Evolutionary conservation across 2,888 invertebrate species (phyloP).

Genomic region (Noctua janthe): DNA sequence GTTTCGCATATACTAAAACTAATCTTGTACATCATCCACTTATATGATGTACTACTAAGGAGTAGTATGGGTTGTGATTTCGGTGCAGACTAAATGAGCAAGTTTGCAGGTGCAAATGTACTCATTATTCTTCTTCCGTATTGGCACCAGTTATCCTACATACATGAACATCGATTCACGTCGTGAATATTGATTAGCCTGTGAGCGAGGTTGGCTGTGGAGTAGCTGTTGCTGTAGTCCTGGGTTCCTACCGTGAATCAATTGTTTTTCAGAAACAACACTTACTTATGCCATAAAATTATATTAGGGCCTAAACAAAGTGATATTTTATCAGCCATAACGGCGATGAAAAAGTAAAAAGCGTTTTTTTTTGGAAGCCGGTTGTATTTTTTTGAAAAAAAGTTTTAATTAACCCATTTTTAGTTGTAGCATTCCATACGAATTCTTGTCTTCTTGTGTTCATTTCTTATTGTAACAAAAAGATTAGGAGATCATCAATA

Average conservation of each 20-base stretch:
- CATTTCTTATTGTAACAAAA: too few relatives aligned
- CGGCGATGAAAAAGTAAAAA: too few relatives aligned
- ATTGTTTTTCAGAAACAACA: neutral
- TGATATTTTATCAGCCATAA: too few relatives aligned
- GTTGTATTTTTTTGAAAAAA: too few relatives aligned
- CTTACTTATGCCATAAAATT: too few relatives aligned
- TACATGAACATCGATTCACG: neutral
- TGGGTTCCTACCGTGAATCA: neutral
- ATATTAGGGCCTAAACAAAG: too few relatives aligned
- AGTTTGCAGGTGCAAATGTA: neutral
- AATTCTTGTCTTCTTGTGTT: too few relatives aligned
- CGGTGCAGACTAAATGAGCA: neutral
- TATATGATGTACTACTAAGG: neutral
- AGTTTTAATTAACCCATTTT: too few relatives aligned
- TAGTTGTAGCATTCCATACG: too few relatives aligned
- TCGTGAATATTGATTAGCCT: neutral
- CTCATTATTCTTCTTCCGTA: constrained; percentile 13
- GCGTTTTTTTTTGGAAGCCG: too few relatives aligned
- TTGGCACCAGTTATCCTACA: constrained; percentile 22
- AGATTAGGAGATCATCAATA: too few relatives aligned
- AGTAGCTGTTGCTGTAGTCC: neutral
- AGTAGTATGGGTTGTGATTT: neutral
- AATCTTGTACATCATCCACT: neutral
- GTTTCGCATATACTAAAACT: too few relatives aligned
- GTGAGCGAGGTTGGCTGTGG: neutral